Conservation (phyloP, 2,113 vertebrate genomes). For the Brienomyrus brachyistius region DNA sequence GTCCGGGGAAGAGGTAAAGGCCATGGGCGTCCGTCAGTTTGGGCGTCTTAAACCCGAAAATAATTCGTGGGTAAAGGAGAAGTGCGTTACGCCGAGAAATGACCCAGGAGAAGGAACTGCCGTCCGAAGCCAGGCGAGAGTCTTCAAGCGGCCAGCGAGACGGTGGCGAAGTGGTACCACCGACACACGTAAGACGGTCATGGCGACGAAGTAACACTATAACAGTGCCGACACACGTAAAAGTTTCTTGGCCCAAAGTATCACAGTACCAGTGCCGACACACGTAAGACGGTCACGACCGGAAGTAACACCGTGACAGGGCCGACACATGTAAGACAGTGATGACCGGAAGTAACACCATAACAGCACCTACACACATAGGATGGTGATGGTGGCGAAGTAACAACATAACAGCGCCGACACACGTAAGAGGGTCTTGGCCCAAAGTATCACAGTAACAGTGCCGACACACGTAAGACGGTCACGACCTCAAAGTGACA, state of each 20-base stretch:
- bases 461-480: not conserved
- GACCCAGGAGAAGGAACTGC: not conserved
- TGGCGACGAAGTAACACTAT: not conserved
- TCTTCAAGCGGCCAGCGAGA: not conserved
- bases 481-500: not conserved
- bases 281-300: not conserved
- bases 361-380: not conserved
- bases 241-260: too few species aligned
- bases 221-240: not conserved
- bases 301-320: too few species aligned
- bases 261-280: too few species aligned
- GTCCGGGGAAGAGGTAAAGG: not conserved
- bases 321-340: too few species aligned
- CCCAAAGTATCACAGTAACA: too few species aligned
- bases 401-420: not conserved
- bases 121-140: not conserved
- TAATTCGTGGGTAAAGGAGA: not conserved
- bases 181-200: not conserved
- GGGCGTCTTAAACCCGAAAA: constrained; percentile 7
- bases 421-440: not conserved
- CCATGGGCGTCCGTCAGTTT: not conserved
- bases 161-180: not conserved
- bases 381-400: not conserved
- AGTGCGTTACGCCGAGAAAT: not conserved
- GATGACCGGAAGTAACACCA: too few species aligned